Evolutionary conservation across 2,888 invertebrate genomes (phyloP).

Genomic region (Apocheima hispidaria): DNA sequence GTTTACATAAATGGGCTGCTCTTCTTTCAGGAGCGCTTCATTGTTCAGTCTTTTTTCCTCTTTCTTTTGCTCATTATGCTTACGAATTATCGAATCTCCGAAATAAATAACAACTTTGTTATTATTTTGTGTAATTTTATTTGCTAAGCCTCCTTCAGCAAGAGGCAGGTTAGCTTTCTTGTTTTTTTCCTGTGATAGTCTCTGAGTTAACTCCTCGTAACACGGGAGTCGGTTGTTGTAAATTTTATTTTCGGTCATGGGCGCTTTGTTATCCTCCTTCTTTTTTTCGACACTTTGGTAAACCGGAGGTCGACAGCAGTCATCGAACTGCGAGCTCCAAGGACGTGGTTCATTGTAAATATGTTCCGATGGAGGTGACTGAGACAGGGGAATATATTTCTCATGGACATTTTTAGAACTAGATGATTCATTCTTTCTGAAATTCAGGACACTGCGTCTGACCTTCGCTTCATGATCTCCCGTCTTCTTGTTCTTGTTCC

Average conservation of each 20-base stretch:
- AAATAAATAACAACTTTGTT: constrained; percentile 92
- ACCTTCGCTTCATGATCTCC: constrained; percentile 73
- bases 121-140: constrained; percentile 80
- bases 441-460: constrained; percentile 77
- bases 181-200: constrained; percentile 79
- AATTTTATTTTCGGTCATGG: constrained; percentile 68
- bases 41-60: constrained; percentile 67
- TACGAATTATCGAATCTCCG: constrained; percentile 88
- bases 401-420: constrained; percentile 76
- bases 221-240: constrained; percentile 79
- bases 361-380: constrained; percentile 70
- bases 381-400: constrained; percentile 79
- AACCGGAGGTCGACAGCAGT: constrained; percentile 77
- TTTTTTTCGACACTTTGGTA: constrained; percentile 81
- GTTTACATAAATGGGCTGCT: constrained; percentile 80
- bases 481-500: constrained; percentile 76
- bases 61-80: constrained; percentile 78
- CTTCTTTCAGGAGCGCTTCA: constrained; percentile 63
- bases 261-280: constrained; percentile 65
- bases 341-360: constrained; percentile 78
- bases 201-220: constrained; percentile 78
- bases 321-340: constrained; percentile 72
- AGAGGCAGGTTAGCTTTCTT: constrained; percentile 72
- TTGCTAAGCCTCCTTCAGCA: constrained; percentile 67
- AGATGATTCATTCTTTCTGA: constrained; percentile 70